These are phyloP conservation scores for Pseudochaenichthys georgianus DNA, from an alignment of 2,797 vertebrate genomes.

Conservation along the genomic window DNA sequence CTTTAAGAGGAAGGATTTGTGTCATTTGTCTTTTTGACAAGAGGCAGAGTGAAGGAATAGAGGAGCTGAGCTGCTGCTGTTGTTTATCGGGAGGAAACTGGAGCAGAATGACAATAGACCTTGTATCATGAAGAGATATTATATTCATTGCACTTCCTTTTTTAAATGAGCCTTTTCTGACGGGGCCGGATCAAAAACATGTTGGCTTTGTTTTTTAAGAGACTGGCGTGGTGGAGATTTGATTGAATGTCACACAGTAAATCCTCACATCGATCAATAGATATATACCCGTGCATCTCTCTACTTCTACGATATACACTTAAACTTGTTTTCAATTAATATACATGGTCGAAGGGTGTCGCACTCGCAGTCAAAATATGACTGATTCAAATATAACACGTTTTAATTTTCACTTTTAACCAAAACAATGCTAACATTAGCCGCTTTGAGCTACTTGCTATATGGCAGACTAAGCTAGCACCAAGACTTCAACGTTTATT, in stretches of 20 bases:
- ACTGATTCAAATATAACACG: too few species aligned
- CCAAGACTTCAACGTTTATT: too few species aligned
- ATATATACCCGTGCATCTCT: background rate
- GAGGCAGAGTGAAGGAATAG: constrained; percentile 55
- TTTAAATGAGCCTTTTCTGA: constrained; percentile 37
- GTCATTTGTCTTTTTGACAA: constrained; percentile 78
- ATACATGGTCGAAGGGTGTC: too few species aligned
- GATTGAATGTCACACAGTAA: constrained; percentile 43
- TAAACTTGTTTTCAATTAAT: too few species aligned
- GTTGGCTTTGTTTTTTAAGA: constrained; percentile 30
- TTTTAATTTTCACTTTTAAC: too few species aligned
- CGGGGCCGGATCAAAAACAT: constrained; percentile 23
- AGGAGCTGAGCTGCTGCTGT: constrained; percentile 42
- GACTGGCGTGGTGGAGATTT: constrained; percentile 17
- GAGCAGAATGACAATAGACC: constrained; percentile 58
- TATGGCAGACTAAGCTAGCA: too few species aligned
- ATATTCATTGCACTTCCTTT: constrained; percentile 32
- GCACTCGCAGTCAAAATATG: too few species aligned
- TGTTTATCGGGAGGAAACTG: constrained; percentile 61
- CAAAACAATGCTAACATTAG: too few species aligned
- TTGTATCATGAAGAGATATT: constrained; percentile 38
- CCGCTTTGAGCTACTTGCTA: too few species aligned
- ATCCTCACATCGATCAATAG: constrained; percentile 46
- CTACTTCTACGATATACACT: too few species aligned
- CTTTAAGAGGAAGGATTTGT: constrained; percentile 68